A percentile compares a stretch with the other conserved stretches of the same genome.
phyloP scores from a whole-genome alignment of 2,888 invertebrate species.

The Dioctria linearis region DNA sequence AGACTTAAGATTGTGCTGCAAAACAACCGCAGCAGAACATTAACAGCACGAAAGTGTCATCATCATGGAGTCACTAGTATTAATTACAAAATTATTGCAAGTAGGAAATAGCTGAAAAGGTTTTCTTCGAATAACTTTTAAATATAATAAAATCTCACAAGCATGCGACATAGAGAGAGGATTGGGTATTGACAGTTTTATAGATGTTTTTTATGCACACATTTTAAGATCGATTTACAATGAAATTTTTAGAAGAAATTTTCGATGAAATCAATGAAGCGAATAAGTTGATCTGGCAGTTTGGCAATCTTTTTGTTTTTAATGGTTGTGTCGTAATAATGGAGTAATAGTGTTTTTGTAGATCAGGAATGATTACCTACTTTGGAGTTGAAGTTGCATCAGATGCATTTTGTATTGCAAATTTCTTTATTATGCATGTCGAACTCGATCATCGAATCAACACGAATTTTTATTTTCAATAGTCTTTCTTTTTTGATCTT shows the following conservation, averaged over 20 bases:
- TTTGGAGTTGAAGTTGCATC: too few species aligned
- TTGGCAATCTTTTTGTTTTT: too few species aligned
- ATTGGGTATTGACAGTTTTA: conserved; percentile 32
- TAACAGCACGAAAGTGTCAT: conserved; percentile 50
- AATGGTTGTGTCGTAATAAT: too few species aligned
- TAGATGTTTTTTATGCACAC: neutral
- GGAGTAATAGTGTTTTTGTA: too few species aligned
- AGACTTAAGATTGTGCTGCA: neutral
- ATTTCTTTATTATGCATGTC: too few species aligned
- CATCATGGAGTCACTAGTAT: conserved; percentile 33
- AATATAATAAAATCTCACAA: conserved; percentile 33
- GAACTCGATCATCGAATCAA: too few species aligned
- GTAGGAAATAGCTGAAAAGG: conserved; percentile 29
- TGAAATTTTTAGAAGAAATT: neutral
- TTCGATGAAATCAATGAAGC: neutral
- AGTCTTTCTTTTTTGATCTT: too few species aligned
- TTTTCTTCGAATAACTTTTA: conserved; percentile 25
- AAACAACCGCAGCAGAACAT: conserved; percentile 24
- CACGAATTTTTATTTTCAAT: too few species aligned
- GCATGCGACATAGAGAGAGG: neutral
- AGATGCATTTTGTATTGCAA: too few species aligned
- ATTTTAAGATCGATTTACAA: conserved; percentile 23
- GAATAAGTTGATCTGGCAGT: too few species aligned
- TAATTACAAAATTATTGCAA: conserved; percentile 46
- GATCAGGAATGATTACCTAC: too few species aligned